A percentile compares a stretch with the other conserved stretches of the same genome.
Evolutionary conservation across 2,113 vertebrate species (phyloP).

Genomic region (Chionis minor): DNA sequence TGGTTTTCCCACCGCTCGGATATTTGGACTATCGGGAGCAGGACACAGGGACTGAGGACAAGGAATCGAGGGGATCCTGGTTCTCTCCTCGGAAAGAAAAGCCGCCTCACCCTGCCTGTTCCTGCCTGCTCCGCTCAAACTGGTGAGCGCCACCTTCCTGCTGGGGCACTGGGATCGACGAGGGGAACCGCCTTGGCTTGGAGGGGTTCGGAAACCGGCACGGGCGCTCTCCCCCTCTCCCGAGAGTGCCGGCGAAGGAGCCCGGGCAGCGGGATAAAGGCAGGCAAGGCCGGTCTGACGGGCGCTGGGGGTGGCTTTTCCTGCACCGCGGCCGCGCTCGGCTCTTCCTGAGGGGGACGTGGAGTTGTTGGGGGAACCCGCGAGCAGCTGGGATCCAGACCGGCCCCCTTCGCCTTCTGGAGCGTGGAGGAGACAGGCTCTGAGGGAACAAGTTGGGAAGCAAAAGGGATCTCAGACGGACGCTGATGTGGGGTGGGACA

Average conservation of each 20-base stretch:
- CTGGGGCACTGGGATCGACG: too few species aligned
- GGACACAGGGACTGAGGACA: not conserved
- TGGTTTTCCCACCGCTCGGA: accelerated
- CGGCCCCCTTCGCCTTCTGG: accelerated
- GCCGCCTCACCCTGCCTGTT: accelerated
- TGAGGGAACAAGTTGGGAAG: accelerated
- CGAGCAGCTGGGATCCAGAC: not conserved
- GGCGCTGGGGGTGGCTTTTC: not conserved
- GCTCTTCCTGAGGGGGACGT: accelerated
- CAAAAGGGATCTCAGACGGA: not conserved
- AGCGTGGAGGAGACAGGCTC: not conserved
- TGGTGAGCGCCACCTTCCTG: not conserved
- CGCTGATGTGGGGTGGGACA: accelerated
- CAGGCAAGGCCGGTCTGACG: not conserved
- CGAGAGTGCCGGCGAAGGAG: not conserved
- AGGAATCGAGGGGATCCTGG: accelerated
- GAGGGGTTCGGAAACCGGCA: not conserved
- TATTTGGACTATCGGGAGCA: not conserved
- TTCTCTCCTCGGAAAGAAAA: not conserved
- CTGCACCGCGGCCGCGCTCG: too few species aligned
- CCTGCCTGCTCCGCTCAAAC: not conserved
- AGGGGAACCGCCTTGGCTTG: not conserved
- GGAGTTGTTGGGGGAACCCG: accelerated
- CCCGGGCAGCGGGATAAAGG: accelerated
- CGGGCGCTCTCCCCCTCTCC: not conserved